phyloP scores from a whole-genome alignment of 1,140 invertebrate genomes.

The Papilio polytes region DNA sequence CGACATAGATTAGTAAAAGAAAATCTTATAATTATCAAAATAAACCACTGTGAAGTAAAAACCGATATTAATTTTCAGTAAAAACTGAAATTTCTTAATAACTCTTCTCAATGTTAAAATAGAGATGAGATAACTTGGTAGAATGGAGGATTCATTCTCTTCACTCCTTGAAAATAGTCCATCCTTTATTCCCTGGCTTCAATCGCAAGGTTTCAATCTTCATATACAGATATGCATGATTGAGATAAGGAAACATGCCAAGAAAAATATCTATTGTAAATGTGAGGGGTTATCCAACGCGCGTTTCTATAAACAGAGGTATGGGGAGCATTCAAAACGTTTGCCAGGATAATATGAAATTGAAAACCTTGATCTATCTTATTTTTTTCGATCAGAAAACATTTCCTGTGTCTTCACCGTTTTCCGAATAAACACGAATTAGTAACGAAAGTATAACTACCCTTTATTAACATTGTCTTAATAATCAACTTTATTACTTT shows the following conservation, averaged over 20 bases:
- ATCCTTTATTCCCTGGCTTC: too few relatives aligned
- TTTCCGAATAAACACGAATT: neutral
- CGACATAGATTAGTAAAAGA: too few relatives aligned
- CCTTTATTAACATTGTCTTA: neutral
- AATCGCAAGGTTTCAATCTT: too few relatives aligned
- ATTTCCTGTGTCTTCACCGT: neutral
- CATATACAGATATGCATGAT: neutral
- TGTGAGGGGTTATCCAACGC: neutral
- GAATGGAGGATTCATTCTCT: too few relatives aligned
- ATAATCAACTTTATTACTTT: too few relatives aligned
- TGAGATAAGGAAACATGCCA: neutral
- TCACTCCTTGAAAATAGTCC: too few relatives aligned
- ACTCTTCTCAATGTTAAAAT: too few relatives aligned
- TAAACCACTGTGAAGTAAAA: too few relatives aligned
- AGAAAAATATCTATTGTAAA: neutral
- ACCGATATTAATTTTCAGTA: too few relatives aligned
- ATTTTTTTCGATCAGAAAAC: neutral
- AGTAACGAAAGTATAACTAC: neutral
- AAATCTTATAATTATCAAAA: too few relatives aligned
- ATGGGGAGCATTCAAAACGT: neutral
- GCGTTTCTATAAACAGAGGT: neutral
- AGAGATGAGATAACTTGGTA: too few relatives aligned
- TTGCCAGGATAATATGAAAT: constrained; percentile 3
- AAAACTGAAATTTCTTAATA: too few relatives aligned
- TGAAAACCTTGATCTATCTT: neutral